Conservation (phyloP, 2,797 vertebrate genomes). For the Rhinoraja longicauda region DNA sequence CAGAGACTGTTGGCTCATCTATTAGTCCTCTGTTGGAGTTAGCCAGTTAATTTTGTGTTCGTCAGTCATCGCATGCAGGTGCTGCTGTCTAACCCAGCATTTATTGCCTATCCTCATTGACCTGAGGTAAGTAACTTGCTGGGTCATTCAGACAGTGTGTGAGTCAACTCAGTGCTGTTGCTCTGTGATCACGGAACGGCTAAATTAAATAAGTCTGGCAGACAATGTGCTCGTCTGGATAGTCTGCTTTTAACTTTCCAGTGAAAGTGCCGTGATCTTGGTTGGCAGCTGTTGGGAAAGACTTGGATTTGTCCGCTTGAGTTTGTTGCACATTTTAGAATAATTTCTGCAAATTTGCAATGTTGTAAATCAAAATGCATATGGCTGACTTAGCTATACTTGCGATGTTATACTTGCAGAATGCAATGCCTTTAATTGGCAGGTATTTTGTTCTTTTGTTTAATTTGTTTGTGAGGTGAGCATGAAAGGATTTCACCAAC, state of each 20-base stretch:
- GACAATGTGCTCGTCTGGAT: not conserved
- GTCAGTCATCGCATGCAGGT: too few relatives aligned
- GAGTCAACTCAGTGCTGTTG: too few relatives aligned
- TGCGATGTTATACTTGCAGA: not conserved
- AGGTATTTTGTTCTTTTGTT: not conserved
- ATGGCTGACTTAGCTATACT: not conserved
- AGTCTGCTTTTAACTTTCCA: not conserved
- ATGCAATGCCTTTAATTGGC: not conserved
- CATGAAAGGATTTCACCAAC: not conserved
- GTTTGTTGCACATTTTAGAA: not conserved
- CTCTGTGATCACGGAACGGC: too few relatives aligned
- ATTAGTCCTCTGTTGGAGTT: not conserved
- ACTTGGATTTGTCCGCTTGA: not conserved
- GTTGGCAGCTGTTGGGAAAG: not conserved
- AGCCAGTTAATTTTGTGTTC: too few relatives aligned
- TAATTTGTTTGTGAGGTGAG: not conserved
- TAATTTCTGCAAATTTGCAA: not conserved
- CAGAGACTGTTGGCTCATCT: not conserved
- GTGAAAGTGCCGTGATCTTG: not conserved
- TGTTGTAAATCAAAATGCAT: not conserved
- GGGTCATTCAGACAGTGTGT: too few relatives aligned
- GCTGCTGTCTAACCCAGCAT: too few relatives aligned
- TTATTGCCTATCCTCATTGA: too few relatives aligned
- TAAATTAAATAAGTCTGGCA: too few relatives aligned
- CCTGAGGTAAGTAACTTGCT: too few relatives aligned